A percentile compares a stretch with the other conserved stretches of the same genome.
Conservation (phyloP, 2,113 vertebrate species). For the Sphyrna mokarran region DNA sequence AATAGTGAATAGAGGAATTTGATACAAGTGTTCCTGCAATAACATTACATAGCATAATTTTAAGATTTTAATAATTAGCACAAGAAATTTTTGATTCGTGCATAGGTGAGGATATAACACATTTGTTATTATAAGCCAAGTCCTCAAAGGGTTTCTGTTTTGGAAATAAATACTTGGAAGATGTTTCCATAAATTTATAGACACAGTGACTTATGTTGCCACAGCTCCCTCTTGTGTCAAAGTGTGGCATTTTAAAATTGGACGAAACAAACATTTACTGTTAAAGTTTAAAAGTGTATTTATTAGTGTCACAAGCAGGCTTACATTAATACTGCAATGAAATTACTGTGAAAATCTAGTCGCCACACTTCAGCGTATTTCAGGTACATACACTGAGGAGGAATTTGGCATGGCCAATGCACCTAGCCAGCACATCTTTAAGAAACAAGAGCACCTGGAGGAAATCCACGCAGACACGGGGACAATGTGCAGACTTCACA, state of each 20-base stretch:
- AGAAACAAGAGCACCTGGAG: no score
- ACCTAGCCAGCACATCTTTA: no score
- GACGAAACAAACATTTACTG: neutral
- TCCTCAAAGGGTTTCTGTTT: conserved; percentile 7
- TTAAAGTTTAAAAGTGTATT: neutral
- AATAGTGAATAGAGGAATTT: neutral
- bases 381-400: no score
- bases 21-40: neutral
- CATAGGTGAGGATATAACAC: neutral
- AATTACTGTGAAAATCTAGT: no score
- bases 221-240: conserved; percentile 9
- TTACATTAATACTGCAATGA: no score
- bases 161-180: neutral
- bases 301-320: no score
- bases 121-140: neutral
- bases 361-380: no score
- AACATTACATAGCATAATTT: neutral
- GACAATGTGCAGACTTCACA: no score
- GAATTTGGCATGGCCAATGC: no score
- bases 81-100: neutral
- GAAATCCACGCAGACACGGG: no score
- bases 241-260: neutral
- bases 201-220: neutral
- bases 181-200: neutral
- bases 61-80: neutral